phyloP scores from a whole-genome alignment of 1,140 invertebrate species.

The Littorina saxatilis region DNA sequence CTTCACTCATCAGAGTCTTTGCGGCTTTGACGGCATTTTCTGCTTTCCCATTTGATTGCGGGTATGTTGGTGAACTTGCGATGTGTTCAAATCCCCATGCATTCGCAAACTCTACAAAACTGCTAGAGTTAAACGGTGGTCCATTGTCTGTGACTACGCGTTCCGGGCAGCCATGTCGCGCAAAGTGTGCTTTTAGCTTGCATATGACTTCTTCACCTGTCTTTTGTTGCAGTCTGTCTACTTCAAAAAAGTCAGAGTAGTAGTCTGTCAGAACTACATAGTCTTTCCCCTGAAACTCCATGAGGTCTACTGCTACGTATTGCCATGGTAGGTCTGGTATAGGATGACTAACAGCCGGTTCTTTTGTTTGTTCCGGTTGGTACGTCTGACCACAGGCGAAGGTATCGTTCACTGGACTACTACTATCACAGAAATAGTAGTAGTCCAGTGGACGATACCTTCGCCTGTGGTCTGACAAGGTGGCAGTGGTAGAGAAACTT shows the following conservation, averaged over 20 bases:
- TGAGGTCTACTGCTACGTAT: constrained; percentile 44
- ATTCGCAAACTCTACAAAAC: constrained; percentile 46
- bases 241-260: constrained; percentile 49
- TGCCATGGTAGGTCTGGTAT: too few relatives aligned
- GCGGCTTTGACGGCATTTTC: constrained; percentile 53
- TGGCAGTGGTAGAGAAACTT: too few relatives aligned
- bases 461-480: too few relatives aligned
- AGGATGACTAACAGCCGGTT: background rate
- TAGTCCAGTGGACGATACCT: too few relatives aligned
- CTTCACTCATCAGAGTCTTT: constrained; percentile 38
- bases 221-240: constrained; percentile 40
- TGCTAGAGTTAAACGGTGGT: constrained; percentile 46
- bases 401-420: too few relatives aligned
- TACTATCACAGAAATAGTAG: too few relatives aligned
- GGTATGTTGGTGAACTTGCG: constrained; percentile 46
- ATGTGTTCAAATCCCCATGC: constrained; percentile 53
- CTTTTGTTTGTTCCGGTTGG: too few relatives aligned
- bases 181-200: constrained; percentile 41
- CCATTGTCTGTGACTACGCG: constrained; percentile 47
- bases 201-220: constrained; percentile 42
- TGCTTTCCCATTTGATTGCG: constrained; percentile 54
- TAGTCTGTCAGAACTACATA: constrained; percentile 53
- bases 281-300: constrained; percentile 44
- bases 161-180: constrained; percentile 49
- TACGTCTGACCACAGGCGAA: too few relatives aligned